Base-by-base conservation (phyloP, 2,888 invertebrate genomes). In the Macaria liturata region DNA sequence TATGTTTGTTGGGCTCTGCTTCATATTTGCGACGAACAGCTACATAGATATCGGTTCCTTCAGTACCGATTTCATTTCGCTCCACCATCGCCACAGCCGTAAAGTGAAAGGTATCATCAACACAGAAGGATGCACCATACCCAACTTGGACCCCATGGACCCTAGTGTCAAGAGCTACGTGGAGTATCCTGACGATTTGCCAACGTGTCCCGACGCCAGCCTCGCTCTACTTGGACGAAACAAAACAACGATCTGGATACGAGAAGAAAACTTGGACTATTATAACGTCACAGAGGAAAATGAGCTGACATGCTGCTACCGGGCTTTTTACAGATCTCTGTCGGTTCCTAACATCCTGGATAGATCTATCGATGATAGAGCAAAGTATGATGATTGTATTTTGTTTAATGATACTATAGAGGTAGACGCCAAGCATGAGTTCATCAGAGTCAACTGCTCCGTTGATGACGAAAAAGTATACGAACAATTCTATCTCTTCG, bases 401-500 rank as follows among this genome's bases (percentile, higher is more conserved):
- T 55, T 67, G 40, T 93, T 94, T 65, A 70, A 79, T 3, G 71
- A 83, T 7, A 71, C 73, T 1, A 80, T 84, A 60, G 66, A 77
- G 59, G 80, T 92, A 60, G 66, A 76, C 59, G 80, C 92, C 3
- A 71, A 71, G 4, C 86, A 92, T 48, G 96, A 96, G 78, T 96
- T 95, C 73, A 88, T 96, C 1, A 90, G 90, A 74, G 93, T 95
- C 20, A 86, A 82, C 43, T 96, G 96, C 76, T 83, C 71, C 6
- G 73, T 86, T 39, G 45, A 55, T 37, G 77, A 75, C 0, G 73
- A 66, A 32, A 69, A 78, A 9, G 80, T 94, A 46, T 95, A 95
- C 72, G 88, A 91, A 59, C 95, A 96, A 74, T 95, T 93, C 68
- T 94, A 94, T 75, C 80, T 93, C 9, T 95, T 95, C 72, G 88